Percentiles rank a stretch among this genome's conserved stretches.
Evolutionary conservation across 2,797 vertebrate species (phyloP).

Genomic region (Gouania willdenowi): DNA sequence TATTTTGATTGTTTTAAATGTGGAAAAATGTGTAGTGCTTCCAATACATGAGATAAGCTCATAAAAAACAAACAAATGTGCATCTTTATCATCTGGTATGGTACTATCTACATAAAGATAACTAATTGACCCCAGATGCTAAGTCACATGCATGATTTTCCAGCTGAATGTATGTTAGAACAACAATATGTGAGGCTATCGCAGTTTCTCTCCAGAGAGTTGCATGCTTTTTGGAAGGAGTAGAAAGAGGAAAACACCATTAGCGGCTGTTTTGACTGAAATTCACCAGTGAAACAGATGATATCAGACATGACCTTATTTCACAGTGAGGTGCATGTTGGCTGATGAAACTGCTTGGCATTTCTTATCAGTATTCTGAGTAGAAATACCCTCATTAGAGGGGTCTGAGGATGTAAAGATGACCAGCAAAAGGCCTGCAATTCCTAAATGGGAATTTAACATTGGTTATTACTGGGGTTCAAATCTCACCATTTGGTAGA

Average conservation of each 20-base stretch:
- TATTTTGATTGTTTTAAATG: constrained; percentile 11
- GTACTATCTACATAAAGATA: constrained; percentile 5
- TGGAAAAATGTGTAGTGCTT: constrained; percentile 1
- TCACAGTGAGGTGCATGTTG: constrained; percentile 2
- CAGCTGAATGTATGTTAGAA: constrained; percentile 36
- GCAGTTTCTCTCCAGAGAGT: constrained; percentile 23
- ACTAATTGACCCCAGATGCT: constrained; percentile 37
- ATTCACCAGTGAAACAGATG: constrained; percentile 20
- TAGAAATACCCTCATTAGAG: constrained; percentile 10
- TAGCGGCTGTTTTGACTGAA: constrained; percentile 52
- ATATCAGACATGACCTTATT: constrained; percentile 43
- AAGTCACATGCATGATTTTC: constrained; percentile 1
- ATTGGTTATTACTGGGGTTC: no score
- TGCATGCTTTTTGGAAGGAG: constrained; percentile 16
- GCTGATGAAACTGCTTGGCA: constrained; percentile 12
- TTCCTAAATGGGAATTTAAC: no score
- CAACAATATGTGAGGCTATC: constrained; percentile 22
- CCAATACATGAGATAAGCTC: background rate
- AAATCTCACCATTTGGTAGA: no score
- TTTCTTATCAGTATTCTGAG: constrained; percentile 6
- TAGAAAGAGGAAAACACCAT: constrained; percentile 30
- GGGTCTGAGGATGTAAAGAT: background rate
- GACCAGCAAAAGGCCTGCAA: background rate
- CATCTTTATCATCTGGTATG: background rate
- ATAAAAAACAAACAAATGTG: constrained; percentile 6